phyloP scores from a whole-genome alignment of 2,797 vertebrate genomes.

The Acridotheres tristis region DNA sequence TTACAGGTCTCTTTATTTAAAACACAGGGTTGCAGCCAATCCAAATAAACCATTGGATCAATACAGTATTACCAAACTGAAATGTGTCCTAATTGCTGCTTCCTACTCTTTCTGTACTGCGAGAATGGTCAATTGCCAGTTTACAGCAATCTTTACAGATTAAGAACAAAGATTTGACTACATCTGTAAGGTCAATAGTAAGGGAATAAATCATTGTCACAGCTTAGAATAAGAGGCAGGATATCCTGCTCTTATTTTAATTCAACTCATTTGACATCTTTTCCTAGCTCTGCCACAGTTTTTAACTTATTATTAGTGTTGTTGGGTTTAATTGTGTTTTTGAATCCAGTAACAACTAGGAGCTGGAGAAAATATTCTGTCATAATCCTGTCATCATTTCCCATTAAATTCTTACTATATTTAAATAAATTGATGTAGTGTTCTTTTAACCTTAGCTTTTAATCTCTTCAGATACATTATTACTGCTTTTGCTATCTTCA shows the following conservation, averaged over 20 bases:
- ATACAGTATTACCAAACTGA: background rate
- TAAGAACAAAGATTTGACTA: background rate
- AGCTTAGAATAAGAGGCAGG: background rate
- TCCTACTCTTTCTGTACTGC: background rate
- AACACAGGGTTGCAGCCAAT: background rate
- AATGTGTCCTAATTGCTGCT: background rate
- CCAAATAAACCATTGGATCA: background rate
- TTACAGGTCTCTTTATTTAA: background rate
- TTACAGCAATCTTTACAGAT: background rate
- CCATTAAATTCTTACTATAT: background rate
- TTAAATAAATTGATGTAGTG: background rate
- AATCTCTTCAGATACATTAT: background rate
- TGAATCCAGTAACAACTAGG: background rate
- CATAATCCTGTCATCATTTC: background rate
- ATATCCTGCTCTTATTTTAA: background rate
- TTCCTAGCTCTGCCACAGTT: background rate
- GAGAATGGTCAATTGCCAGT: background rate
- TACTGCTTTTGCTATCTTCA: background rate
- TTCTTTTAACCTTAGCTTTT: background rate
- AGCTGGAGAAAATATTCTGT: background rate
- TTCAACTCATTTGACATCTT: background rate
- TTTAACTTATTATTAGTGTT: background rate
- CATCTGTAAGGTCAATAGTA: background rate
- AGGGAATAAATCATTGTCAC: background rate
- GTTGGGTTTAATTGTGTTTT: background rate